Base-by-base conservation (phyloP, 2,113 vertebrate genomes). In the Argyrosomus japonicus region DNA sequence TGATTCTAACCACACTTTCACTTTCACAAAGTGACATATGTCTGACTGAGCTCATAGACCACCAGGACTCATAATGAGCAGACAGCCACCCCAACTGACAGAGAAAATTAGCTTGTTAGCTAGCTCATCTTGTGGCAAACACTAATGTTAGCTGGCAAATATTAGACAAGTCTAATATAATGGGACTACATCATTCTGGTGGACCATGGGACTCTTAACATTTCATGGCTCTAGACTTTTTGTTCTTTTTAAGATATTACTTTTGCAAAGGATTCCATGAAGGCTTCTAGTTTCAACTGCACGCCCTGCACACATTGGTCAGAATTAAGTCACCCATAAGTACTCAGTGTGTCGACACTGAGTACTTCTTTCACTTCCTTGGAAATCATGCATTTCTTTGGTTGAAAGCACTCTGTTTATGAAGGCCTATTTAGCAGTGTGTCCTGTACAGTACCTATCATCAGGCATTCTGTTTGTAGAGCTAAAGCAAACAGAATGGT, bases 401-500 rank as follows among this genome's bases (percentile, higher is more conserved):
- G 36, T 29, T 72, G 57, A 62, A 80, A 79, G 29, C 43, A 77
- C 12, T 48, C 23, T 36, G 19, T 67, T 79, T 67, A 40, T 80
- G 9, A 76, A 64, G 40, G 53, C n/a, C 61, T 76, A 25, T 67
- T 80, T 63, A 64, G 32, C 75, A 68, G 29, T 32, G 19, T 75
- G 77, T 25, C 12, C 71, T 88, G 65, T 25, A 72, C 32, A 81
- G 21, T 43, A 63, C 56, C 79, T 75, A 69, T 85, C 73, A 87
- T 78, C 79, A 68, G 10, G 17, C 21, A 70, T 80, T 81, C 47
- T 87, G 69, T 79, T 75, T 80, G 68, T 57, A 32, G 45, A 82
- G 70, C 57, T 5, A 23, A 75, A 68, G 65, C 14, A 69, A 61
- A 60, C 36, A 71, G 40, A 12, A 68, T 56, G 54, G 83, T 77